Evolutionary conservation across 1,140 invertebrate genomes (phyloP).

Genomic region (Bemisia tabaci): DNA sequence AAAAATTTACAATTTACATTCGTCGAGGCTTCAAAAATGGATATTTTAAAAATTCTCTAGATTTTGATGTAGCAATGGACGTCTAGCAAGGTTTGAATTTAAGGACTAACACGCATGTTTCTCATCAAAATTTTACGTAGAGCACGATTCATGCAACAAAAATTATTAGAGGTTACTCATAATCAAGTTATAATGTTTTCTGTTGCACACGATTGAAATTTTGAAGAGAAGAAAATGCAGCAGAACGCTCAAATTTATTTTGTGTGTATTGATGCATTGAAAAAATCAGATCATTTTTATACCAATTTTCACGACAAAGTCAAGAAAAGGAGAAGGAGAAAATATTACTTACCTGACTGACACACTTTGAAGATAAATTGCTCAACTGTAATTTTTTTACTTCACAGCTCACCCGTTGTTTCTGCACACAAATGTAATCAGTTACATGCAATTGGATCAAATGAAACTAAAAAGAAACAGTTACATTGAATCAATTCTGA

Average conservation of each 20-base stretch:
- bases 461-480: neutral
- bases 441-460: neutral
- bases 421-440: neutral
- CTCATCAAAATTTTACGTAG: too few species aligned
- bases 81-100: too few species aligned
- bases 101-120: too few species aligned
- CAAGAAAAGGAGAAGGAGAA: too few species aligned
- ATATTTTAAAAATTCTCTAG: neutral
- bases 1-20: too few species aligned
- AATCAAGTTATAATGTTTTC: neutral
- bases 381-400: neutral
- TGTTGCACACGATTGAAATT: neutral
- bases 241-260: neutral
- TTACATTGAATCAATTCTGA: too few species aligned
- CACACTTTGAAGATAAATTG: neutral
- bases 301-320: too few species aligned
- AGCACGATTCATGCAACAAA: too few species aligned
- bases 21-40: neutral
- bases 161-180: too few species aligned
- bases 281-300: neutral
- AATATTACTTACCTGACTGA: neutral
- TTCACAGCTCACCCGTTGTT: neutral
- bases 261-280: neutral
- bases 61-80: neutral
- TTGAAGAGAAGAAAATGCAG: neutral